Conservation (phyloP, 64 coral and sea anemone genomes). For the Montipora sp. region DNA sequence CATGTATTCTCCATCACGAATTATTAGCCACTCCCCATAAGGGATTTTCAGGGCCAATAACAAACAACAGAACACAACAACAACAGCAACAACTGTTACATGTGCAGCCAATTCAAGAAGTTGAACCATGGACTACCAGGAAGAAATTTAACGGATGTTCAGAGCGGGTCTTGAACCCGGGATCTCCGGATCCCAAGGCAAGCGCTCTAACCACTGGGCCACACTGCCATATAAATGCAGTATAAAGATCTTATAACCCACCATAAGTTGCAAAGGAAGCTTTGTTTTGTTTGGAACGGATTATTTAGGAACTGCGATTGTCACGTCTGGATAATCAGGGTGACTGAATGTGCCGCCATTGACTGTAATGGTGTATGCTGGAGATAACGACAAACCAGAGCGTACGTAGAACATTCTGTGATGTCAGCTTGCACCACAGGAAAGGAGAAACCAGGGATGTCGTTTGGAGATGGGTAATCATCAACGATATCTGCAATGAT, state of each 20-base stretch:
- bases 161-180: too few relatives aligned
- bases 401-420: slow-evolving; percentile 34
- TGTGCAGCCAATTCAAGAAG: too few relatives aligned
- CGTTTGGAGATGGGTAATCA: slow-evolving; percentile 20
- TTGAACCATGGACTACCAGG: too few relatives aligned
- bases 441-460: slow-evolving; percentile 18
- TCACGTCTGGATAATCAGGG: slow-evolving; percentile 25
- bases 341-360: slow-evolving; percentile 8
- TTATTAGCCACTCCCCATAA: too few relatives aligned
- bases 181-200: too few relatives aligned
- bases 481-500: slow-evolving; percentile 27
- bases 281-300: slow-evolving; percentile 20
- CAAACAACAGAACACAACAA: too few relatives aligned
- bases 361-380: slow-evolving; percentile 8
- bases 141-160: too few relatives aligned
- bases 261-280: slow-evolving; percentile 21
- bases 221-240: background rate
- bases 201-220: too few relatives aligned
- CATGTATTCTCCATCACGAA: too few relatives aligned
- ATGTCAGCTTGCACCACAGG: slow-evolving; percentile 62
- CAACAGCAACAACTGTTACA: too few relatives aligned
- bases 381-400: slow-evolving; percentile 47
- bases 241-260: background rate
- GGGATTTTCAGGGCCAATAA: too few relatives aligned
- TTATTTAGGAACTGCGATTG: slow-evolving; percentile 23